Conservation (phyloP, 2,113 vertebrate species). For the Etheostoma spectabile region DNA sequence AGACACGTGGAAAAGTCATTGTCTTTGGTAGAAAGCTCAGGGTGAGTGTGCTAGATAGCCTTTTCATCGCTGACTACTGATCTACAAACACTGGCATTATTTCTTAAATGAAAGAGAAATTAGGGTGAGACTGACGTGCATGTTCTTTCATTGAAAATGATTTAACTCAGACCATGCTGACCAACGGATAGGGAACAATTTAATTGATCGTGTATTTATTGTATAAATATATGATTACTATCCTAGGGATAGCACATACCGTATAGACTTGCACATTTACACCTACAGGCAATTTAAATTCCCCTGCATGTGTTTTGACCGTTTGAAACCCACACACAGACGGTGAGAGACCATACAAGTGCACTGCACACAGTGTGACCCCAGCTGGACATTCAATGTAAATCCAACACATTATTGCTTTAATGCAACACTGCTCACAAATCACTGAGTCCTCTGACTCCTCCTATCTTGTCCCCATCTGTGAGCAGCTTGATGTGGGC, state of each 20-base stretch:
- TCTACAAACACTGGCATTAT: not conserved
- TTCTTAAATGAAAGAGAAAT: not conserved
- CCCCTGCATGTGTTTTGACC: not conserved
- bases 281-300: not conserved
- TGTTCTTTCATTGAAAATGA: too few relatives aligned
- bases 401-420: not conserved
- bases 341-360: not conserved
- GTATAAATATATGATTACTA: not conserved
- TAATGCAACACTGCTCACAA: not conserved
- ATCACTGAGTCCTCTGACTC: not conserved
- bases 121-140: not conserved
- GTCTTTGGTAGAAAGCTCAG: slow-evolving; percentile 97
- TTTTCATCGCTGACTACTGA: not conserved
- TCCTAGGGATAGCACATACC: not conserved
- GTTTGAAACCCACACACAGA: not conserved
- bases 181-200: not conserved
- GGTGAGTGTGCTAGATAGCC: slow-evolving; percentile 78
- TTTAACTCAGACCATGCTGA: not conserved
- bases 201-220: not conserved
- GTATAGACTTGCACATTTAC: not conserved
- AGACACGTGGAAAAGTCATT: slow-evolving; percentile 93
- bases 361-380: not conserved
- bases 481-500: not conserved
- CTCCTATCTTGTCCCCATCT: not conserved
- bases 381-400: slow-evolving; percentile 1